Percentiles rank a stretch among this genome's conserved stretches.
These are phyloP conservation scores for Sarotherodon lohbergeri DNA, from an alignment of 2,113 vertebrate species.

Conservation along the genomic window DNA sequence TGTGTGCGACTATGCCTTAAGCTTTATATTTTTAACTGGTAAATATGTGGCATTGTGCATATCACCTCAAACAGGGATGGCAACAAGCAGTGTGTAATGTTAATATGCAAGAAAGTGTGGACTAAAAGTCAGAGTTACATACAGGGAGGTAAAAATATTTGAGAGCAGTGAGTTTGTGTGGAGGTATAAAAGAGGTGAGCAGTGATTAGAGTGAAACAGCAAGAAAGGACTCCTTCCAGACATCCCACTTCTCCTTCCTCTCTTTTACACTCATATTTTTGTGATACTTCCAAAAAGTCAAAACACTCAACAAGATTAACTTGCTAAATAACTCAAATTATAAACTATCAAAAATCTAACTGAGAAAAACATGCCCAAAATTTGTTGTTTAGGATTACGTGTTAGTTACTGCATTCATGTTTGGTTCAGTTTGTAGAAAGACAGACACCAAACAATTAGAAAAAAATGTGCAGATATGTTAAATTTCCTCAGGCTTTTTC, in stretches of 20 bases:
- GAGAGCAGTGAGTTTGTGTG: neutral
- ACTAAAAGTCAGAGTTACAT: neutral
- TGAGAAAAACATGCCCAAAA: neutral
- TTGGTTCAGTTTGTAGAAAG: neutral
- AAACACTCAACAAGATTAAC: neutral
- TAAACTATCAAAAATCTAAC: neutral
- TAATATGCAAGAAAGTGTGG: neutral
- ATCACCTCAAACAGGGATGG: neutral
- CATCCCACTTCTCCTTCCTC: neutral
- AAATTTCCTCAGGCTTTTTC: neutral
- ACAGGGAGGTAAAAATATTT: neutral
- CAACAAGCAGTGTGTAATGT: neutral
- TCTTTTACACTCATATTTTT: neutral
- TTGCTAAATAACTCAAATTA: neutral
- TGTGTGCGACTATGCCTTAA: neutral
- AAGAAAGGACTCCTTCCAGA: neutral
- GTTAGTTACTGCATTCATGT: neutral
- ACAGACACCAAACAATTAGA: neutral
- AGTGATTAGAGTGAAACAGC: neutral
- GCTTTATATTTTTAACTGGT: neutral
- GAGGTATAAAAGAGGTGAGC: neutral
- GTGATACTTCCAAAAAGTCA: neutral
- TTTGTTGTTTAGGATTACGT: neutral
- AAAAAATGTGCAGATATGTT: neutral
- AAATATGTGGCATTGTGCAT: neutral